Base-by-base conservation (phyloP, 2,888 invertebrate species). In the Xestia rhomboidea region DNA sequence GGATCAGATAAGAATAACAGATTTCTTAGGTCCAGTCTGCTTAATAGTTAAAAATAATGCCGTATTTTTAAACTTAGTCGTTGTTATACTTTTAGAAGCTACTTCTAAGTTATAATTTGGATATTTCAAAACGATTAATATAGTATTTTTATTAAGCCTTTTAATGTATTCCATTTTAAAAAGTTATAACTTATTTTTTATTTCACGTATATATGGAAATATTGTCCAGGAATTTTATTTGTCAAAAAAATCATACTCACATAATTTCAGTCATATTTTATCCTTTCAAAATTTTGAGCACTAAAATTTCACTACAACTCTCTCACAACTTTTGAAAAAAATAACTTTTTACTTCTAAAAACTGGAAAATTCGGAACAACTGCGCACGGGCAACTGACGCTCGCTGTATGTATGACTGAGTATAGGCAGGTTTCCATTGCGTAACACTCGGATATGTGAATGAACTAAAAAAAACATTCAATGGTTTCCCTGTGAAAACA, bases 381-480 rank as follows among this genome's bases (percentile, higher is more conserved):
- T 73, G 78, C 88, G 76, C 83, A 67, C 85, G 88, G 11, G 77
- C 87, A 72, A 64, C 85, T 78, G 73, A 10, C 76, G 75, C 64
- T 67, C 80, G 70, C 44, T 78, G 82, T 81, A 77, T 68, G 81
- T 80, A 83, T 81, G 85, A 88, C 85, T 83, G 89, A 87, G 80
- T 90, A 88, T 86, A 89, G 84, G 34, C 34, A 34, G 34, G 70
- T 85, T 85, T 85, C 71, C 62, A 86, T 88, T 90, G 75, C 83
- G 88, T 88, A 90, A 88, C 79, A 79, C 41, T 76, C 78, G 80
- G 38, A 72, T 83, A 83, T 85, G 74, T 87, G 90, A 90, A 87
- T 88, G 90, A 87, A 88, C 88, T 87, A 71, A 86, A 84, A 90
- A 83, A 84, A 72, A 77, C 63, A 13, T 78, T 79, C 51, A n/a